Percentiles rank a stretch among this genome's conserved stretches.
phyloP scores from a whole-genome alignment of 1,140 invertebrate genomes.

The Pollicipes pollicipes region DNA sequence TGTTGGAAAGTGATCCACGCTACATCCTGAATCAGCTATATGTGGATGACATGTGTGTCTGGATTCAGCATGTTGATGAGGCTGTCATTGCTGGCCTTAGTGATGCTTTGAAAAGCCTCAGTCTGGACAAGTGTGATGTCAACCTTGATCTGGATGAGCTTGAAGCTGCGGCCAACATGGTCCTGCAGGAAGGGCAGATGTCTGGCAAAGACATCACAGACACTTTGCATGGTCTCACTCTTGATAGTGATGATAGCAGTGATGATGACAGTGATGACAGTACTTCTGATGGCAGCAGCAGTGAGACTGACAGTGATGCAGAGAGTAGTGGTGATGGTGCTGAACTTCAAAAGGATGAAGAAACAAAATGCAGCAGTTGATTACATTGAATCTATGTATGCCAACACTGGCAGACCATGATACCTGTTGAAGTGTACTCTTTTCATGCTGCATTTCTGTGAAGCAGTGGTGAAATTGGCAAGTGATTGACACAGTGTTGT shows the following conservation, averaged over 20 bases:
- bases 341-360: too few relatives aligned
- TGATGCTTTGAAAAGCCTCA: not conserved
- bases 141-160: not conserved
- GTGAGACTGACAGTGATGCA: not conserved
- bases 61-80: not conserved
- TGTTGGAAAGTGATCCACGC: not conserved
- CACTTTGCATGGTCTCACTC: not conserved
- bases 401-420: too few relatives aligned
- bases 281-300: not conserved
- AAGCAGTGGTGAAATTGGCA: too few relatives aligned
- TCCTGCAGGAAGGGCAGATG: not conserved
- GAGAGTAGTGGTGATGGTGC: not conserved
- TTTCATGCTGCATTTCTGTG: too few relatives aligned
- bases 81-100: not conserved
- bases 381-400: too few relatives aligned
- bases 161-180: not conserved
- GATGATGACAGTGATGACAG: not conserved
- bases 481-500: too few relatives aligned
- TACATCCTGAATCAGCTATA: not conserved
- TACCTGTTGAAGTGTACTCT: too few relatives aligned
- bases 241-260: not conserved
- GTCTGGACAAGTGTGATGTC: not conserved
- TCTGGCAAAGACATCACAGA: not conserved
- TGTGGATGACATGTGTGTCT: not conserved
- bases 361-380: too few relatives aligned